Base-by-base conservation (phyloP, 1,140 invertebrate genomes). In the Scaptomyza pallida region DNA sequence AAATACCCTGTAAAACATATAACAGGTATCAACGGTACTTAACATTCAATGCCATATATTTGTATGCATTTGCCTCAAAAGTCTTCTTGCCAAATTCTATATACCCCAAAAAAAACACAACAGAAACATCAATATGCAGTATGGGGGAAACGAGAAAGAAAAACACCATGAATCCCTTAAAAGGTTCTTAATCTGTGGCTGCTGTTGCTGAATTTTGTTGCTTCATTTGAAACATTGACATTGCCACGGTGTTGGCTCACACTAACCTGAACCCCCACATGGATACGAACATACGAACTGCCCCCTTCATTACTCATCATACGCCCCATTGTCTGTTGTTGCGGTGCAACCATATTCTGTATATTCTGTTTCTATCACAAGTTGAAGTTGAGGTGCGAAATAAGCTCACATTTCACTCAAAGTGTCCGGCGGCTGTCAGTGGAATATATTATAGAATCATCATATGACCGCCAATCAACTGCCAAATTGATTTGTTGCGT, bases 181-280 rank as follows among this genome's bases (percentile, higher is more conserved):
- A 90, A 90, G 89, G 89, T 90, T 90, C 82, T 89, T 90, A 90
- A 90, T 85, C 89, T 89, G 77, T 52, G 72, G 77, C 89, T 75
- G 64, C 74, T 80, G 82, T 75, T 83, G 72, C 60, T 77, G 75
- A 73, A 79, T 81, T 74, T 75, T 77, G 74, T 74, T 89, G 61
- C 78, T 82, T 86, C 75, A 81, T 75, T 89, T 89, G 60, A 64
- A 47, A 43, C 45, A 19, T 37, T 37, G 12, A n/a, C 21, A 19
- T 57, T 52, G 33, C 33, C 33, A 35, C 33, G 8, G 6, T 19
- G 30, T 13, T 43, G 61, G 19, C 35, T 16, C 41, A n/a, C 33
- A n/a, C 23, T 67, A 35, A 23, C 16, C 30, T 30, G 23, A 1
- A 21, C n/a, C n/a, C n/a, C n/a, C n/a, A n/a, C 33, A 35, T 12